Conservation (phyloP, 2,888 invertebrate genomes). For the Terebella lapidaria region DNA sequence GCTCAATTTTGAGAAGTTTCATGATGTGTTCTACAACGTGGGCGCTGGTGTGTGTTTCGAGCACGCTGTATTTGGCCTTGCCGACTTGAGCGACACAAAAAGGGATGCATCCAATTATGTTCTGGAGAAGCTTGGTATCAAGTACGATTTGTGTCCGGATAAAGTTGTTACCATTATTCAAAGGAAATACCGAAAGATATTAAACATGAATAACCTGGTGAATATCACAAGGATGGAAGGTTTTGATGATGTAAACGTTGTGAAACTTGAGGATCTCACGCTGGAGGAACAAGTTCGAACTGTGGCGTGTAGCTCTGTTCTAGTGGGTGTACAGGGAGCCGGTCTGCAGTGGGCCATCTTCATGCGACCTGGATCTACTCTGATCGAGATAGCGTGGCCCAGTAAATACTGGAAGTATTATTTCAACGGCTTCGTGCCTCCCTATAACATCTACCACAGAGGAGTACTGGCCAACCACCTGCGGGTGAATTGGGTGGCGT, state of each 20-base stretch:
- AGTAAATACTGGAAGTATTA: constrained; percentile 18
- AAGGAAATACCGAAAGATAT: constrained; percentile 7
- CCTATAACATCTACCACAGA: constrained; percentile 8
- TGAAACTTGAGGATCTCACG: constrained; percentile 7
- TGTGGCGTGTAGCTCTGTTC: constrained; percentile 2
- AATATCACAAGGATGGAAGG: constrained; percentile 5
- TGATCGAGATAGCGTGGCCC: constrained; percentile 22
- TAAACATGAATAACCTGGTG: constrained; percentile 9
- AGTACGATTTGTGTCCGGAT: background rate
- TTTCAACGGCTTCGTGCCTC: constrained; percentile 14
- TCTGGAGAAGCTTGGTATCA: background rate
- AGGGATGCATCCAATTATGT: constrained; percentile 8
- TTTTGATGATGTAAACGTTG: constrained; percentile 3
- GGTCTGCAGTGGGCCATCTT: constrained; percentile 22
- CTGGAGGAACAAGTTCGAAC: constrained; percentile 7
- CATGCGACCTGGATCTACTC: constrained; percentile 16
- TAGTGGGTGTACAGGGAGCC: constrained; percentile 21
- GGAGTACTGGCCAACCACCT: constrained; percentile 3
- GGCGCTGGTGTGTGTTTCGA: constrained; percentile 9
- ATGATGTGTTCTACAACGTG: constrained; percentile 15
- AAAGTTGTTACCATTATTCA: constrained; percentile 8
- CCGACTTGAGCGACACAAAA: background rate
- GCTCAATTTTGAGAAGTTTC: constrained; percentile 4
- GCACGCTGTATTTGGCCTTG: constrained; percentile 19
- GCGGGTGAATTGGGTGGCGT: constrained; percentile 15